Evolutionary conservation across 2,797 vertebrate genomes (phyloP).

Genomic region (Channallabes apus): DNA sequence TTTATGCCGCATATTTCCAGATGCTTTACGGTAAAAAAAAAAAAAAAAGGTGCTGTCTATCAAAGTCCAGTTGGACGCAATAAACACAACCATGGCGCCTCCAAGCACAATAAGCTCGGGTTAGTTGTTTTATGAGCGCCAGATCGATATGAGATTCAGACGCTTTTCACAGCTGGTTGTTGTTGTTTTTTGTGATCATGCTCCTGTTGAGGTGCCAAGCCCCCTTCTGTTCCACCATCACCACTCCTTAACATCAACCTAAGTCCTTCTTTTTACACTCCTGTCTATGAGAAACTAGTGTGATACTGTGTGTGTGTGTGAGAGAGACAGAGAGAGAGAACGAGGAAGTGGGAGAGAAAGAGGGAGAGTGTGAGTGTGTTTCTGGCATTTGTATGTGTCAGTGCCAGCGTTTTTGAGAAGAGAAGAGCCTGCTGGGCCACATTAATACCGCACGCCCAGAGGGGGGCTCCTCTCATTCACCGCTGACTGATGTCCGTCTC

Average conservation of each 20-base stretch:
- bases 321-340: constrained; percentile 10
- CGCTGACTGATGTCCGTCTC: constrained; percentile 99
- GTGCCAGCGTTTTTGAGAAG: constrained; percentile 45
- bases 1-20: constrained; percentile 31
- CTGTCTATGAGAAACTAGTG: constrained; percentile 51
- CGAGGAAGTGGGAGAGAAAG: background rate
- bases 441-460: constrained; percentile 53
- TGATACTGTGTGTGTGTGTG: constrained; percentile 39
- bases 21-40: background rate
- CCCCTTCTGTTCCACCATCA: constrained; percentile 28
- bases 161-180: background rate
- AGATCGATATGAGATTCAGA: constrained; percentile 31
- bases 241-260: constrained; percentile 45
- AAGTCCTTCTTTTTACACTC: constrained; percentile 51
- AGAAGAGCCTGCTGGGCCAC: constrained; percentile 55
- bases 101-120: constrained; percentile 14
- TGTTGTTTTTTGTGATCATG: constrained; percentile 12
- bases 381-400: constrained; percentile 42
- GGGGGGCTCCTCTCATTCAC: constrained; percentile 81
- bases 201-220: constrained; percentile 23
- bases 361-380: constrained; percentile 6
- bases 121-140: constrained; percentile 20
- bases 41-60: constrained; percentile 44
- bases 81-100: constrained; percentile 29
- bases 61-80: constrained; percentile 25